phyloP scores from a whole-genome alignment of 2,797 vertebrate species.

The Podarcis siculus region DNA sequence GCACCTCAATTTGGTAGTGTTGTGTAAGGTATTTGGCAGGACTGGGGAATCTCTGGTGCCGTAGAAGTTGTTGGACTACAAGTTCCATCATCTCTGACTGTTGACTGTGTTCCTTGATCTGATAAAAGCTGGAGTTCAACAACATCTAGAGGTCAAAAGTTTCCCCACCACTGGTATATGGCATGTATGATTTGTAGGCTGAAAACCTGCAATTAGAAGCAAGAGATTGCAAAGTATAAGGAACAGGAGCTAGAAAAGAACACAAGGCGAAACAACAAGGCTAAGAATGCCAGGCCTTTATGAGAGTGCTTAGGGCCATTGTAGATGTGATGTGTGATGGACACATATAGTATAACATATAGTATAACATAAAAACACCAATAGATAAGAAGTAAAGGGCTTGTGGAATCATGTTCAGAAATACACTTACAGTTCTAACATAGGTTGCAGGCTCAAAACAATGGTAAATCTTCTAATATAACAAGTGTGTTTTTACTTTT shows the following conservation, averaged over 20 bases:
- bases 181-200: too few relatives aligned
- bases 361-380: not conserved
- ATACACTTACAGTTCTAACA: not conserved
- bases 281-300: not conserved
- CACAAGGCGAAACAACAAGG: not conserved
- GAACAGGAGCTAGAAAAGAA: not conserved
- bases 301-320: not conserved
- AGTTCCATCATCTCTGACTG: too few relatives aligned
- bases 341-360: not conserved
- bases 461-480: constrained; percentile 25
- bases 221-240: not conserved
- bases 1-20: not conserved
- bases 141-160: not conserved
- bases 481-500: constrained; percentile 63
- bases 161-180: not conserved
- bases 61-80: not conserved
- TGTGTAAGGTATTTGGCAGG: not conserved
- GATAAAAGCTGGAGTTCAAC: too few relatives aligned
- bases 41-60: not conserved
- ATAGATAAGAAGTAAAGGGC: not conserved
- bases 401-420: not conserved
- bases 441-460: not conserved
- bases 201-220: not conserved
- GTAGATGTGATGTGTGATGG: not conserved
- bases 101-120: too few relatives aligned